Conservation (phyloP, 2,797 vertebrate species). For the Syncerus caffer region DNA sequence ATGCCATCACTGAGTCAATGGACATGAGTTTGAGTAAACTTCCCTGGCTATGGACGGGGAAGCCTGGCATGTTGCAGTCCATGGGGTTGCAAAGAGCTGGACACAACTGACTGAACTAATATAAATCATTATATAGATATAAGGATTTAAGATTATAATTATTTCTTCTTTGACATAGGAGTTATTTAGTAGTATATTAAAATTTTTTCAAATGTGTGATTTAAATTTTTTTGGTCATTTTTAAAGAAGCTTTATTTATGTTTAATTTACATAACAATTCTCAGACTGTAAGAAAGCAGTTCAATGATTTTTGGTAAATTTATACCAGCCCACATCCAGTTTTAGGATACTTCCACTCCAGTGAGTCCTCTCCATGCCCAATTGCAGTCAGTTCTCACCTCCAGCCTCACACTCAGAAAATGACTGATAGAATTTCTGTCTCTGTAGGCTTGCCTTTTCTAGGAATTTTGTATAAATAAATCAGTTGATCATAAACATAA, state of each 20-base stretch:
- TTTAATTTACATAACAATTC: not conserved
- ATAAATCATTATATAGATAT: not conserved
- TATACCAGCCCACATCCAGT: not conserved
- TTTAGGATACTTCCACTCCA: not conserved
- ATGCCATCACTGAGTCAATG: not conserved
- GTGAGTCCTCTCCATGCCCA: not conserved
- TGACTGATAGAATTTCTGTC: not conserved
- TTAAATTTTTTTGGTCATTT: not conserved
- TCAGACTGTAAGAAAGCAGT: not conserved
- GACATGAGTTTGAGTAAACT: not conserved
- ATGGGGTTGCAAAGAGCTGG: rapidly evolving
- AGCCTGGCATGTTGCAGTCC: not conserved
- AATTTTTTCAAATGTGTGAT: not conserved
- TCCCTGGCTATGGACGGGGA: not conserved
- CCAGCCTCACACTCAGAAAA: not conserved
- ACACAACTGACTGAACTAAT: not conserved
- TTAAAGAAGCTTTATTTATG: not conserved
- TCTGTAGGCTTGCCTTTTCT: not conserved
- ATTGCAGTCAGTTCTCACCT: not conserved
- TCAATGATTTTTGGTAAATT: not conserved
- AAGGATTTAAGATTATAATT: not conserved
- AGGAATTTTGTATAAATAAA: not conserved
- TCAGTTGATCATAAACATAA: not conserved
- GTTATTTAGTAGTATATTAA: not conserved
- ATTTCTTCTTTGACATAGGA: not conserved